Conservation (phyloP, 2,113 vertebrate genomes). For the Hyla sarda region DNA sequence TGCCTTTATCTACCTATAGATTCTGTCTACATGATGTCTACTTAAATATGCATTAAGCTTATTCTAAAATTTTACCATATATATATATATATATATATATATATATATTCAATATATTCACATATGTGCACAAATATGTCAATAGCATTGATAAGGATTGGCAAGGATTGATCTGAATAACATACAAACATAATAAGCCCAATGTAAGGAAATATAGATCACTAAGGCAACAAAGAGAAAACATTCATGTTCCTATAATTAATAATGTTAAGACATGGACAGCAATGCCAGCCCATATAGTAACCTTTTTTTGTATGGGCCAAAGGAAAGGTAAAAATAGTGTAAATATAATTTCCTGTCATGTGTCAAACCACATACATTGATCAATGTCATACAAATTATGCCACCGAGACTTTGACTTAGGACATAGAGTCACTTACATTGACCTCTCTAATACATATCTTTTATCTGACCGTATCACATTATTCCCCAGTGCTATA, state of each 20-base stretch:
- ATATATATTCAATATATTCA: background rate
- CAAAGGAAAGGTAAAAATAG: background rate
- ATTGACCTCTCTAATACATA: constrained; percentile 23
- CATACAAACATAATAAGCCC: too few relatives aligned
- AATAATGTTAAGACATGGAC: background rate
- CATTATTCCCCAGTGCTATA: background rate
- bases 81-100: too few relatives aligned
- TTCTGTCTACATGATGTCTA: background rate
- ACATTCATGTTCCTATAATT: background rate
- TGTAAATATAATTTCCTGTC: constrained; percentile 35
- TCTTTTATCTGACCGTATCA: constrained; percentile 2
- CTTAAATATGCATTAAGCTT: background rate
- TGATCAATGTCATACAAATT: constrained; percentile 49
- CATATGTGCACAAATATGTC: background rate
- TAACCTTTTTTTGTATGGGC: background rate
- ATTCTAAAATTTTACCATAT: background rate
- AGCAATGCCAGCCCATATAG: background rate
- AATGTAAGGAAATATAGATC: background rate
- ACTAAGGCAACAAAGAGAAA: background rate
- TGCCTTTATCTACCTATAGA: background rate
- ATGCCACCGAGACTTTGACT: constrained; percentile 7
- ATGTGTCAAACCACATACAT: constrained; percentile 11
- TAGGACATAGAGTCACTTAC: background rate
- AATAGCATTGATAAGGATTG: background rate
- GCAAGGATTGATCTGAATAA: background rate